Percentiles rank a stretch among this genome's conserved stretches.
Evolutionary conservation across 2,113 vertebrate genomes (phyloP).

Genomic region (Eulemur macaco): DNA sequence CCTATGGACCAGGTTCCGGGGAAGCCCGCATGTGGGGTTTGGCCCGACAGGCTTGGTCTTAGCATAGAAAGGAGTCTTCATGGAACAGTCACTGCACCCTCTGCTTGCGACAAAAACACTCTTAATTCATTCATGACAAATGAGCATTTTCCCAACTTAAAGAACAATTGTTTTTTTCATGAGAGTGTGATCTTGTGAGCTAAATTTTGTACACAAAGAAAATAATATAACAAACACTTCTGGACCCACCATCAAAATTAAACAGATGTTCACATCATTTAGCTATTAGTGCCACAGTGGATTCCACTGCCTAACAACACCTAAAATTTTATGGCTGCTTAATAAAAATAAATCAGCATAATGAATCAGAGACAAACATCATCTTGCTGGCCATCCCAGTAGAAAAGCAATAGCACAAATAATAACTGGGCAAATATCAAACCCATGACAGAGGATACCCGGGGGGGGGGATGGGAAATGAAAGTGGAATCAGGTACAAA

Average conservation of each 20-base stretch:
- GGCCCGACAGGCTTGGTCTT: accelerated
- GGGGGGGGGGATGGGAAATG: accelerated
- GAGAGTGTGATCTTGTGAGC: neutral
- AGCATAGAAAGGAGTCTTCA: accelerated
- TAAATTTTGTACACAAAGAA: neutral
- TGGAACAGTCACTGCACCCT: no score
- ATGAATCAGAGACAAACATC: neutral
- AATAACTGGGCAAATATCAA: neutral
- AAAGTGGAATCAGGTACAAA: neutral
- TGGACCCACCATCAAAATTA: neutral
- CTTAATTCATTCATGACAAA: neutral
- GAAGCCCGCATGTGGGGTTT: accelerated
- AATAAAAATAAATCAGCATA: neutral
- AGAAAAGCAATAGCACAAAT: neutral
- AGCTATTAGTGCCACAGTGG: neutral
- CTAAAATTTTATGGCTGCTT: neutral
- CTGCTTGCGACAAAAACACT: neutral
- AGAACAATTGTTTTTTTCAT: neutral
- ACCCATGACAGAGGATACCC: neutral
- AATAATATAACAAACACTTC: neutral
- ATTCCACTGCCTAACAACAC: neutral
- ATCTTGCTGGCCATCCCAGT: neutral
- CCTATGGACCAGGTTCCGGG: constrained; percentile 70
- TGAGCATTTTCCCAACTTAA: neutral
- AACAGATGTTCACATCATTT: neutral